phyloP scores from a whole-genome alignment of 2,797 vertebrate species.

The Aldrovandia affinis region DNA sequence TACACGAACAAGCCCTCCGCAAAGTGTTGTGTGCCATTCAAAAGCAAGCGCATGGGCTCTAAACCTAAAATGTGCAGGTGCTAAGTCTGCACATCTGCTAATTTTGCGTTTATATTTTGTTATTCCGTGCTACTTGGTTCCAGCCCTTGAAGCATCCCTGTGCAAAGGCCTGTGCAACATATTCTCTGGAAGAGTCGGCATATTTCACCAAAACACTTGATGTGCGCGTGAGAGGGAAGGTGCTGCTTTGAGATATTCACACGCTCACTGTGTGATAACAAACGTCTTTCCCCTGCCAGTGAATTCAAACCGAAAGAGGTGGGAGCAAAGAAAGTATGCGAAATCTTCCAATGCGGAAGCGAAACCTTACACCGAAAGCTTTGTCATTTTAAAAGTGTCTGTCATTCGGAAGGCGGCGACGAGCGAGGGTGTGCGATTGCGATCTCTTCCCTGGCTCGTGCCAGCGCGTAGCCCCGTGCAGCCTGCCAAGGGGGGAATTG shows the following conservation, averaged over 20 bases:
- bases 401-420: not conserved
- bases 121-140: not conserved
- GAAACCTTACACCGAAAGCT: not conserved
- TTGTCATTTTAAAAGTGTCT: constrained; percentile 12
- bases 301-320: not conserved
- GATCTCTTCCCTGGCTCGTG: not conserved
- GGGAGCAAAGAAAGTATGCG: not conserved
- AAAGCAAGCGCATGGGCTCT: not conserved
- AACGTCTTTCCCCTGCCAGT: constrained; percentile 2
- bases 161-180: not conserved
- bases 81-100: not conserved
- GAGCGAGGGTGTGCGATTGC: not conserved
- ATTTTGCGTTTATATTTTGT: not conserved
- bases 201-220: not conserved
- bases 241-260: constrained; percentile 2
- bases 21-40: not conserved
- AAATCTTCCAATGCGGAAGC: not conserved
- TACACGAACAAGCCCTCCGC: not conserved
- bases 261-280: not conserved
- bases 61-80: not conserved
- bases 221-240: not conserved
- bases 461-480: not conserved
- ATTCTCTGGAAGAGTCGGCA: constrained; percentile 5
- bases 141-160: not conserved
- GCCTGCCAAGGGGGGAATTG: constrained; percentile 24